Percentiles rank a stretch among this genome's conserved stretches.
These are phyloP conservation scores for Galeopterus variegatus DNA, from an alignment of 2,113 vertebrate species.

Conservation along the genomic window DNA sequence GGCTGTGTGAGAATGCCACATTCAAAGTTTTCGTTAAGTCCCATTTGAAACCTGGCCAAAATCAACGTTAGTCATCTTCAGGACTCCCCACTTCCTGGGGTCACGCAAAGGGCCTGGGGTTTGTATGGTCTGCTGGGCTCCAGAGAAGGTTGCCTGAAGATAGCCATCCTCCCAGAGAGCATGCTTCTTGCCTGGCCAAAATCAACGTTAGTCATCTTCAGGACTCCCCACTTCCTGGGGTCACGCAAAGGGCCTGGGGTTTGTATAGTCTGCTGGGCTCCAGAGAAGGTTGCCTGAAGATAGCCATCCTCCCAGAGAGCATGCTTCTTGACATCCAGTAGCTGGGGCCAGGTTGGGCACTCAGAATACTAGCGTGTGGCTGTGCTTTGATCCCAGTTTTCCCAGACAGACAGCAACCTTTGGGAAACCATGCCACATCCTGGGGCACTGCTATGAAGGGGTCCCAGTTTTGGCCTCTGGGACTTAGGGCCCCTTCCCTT, in stretches of 20 bases:
- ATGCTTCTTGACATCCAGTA: background rate
- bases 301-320: background rate
- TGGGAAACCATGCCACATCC: background rate
- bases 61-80: background rate
- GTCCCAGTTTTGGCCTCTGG: background rate
- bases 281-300: background rate
- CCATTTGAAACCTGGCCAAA: background rate
- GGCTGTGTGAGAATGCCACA: background rate
- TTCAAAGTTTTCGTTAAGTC: constrained; percentile 6
- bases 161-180: background rate
- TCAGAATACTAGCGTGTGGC: background rate
- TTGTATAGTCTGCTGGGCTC: no score
- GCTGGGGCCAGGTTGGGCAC: background rate
- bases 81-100: background rate
- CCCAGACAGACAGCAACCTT: background rate
- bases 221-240: background rate
- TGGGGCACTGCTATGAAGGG: background rate
- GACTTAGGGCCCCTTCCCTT: background rate
- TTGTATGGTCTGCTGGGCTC: no score
- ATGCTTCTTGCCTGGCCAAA: background rate
- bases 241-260: background rate
- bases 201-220: background rate
- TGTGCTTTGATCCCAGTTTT: background rate
- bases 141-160: background rate
- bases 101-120: background rate